phyloP scores from a whole-genome alignment of 2,888 invertebrate genomes.

The Ichneumoninae sp. region DNA sequence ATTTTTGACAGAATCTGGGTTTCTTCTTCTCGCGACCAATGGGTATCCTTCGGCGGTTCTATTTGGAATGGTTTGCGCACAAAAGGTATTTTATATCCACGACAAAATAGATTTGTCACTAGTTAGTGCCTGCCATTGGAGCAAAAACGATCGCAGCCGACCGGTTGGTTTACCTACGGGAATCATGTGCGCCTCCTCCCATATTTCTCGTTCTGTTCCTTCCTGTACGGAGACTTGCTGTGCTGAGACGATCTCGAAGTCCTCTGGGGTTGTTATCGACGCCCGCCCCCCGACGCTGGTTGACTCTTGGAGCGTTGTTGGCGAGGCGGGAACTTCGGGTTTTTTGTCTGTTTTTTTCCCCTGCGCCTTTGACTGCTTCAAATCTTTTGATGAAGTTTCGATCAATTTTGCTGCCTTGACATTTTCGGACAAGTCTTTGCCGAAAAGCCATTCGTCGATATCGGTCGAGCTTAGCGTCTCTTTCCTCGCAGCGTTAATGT shows the following conservation, averaged over 20 bases:
- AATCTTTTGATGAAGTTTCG: not conserved
- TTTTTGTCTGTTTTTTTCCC: constrained; percentile 53
- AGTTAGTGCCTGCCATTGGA: constrained; percentile 32
- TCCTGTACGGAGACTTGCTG: not conserved
- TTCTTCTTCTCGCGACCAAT: constrained; percentile 12
- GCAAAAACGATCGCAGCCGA: constrained; percentile 40
- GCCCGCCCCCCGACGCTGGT: constrained; percentile 14
- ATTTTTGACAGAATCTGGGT: not conserved
- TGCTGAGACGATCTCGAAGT: not conserved
- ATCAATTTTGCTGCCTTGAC: constrained; percentile 37
- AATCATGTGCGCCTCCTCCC: constrained; percentile 10
- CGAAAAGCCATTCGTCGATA: constrained; percentile 54
- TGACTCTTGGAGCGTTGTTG: constrained; percentile 1
- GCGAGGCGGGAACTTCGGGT: constrained; percentile 51
- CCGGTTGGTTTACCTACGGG: constrained; percentile 59
- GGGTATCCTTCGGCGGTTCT: not conserved
- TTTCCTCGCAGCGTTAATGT: constrained; percentile 36
- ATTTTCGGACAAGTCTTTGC: constrained; percentile 35
- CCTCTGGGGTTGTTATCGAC: not conserved
- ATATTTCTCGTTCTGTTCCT: not conserved
- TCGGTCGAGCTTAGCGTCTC: constrained; percentile 38
- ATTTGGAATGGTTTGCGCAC: constrained; percentile 13
- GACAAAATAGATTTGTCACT: constrained; percentile 44
- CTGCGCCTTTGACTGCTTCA: not conserved
- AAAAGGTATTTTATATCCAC: constrained; percentile 63